phyloP scores from a whole-genome alignment of 2,888 invertebrate genomes.

The Ramazzottius varieornatus region DNA sequence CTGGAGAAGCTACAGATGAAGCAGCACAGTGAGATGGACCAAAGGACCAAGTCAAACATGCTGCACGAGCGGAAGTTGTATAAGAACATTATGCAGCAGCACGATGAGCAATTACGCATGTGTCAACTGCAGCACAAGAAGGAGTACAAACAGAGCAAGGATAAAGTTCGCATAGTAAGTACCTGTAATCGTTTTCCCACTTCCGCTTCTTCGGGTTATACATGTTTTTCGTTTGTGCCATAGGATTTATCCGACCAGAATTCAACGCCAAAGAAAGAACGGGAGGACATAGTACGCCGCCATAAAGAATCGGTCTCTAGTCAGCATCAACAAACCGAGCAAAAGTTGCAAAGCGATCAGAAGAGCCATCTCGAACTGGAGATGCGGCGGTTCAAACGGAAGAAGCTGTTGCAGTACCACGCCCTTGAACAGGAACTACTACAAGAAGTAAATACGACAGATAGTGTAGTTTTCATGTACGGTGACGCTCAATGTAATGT shows the following conservation, averaged over 20 bases:
- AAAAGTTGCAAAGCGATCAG: conserved; percentile 57
- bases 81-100: conserved; percentile 62
- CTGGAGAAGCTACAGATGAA: conserved; percentile 55
- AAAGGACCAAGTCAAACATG: conserved; percentile 46
- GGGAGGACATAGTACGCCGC: conserved; percentile 16
- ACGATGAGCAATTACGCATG: conserved; percentile 69
- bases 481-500: no score
- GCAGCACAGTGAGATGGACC: conserved; percentile 28
- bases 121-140: conserved; percentile 76
- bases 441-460: conserved; percentile 61
- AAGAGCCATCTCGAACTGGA: conserved; percentile 71
- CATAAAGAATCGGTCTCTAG: neutral
- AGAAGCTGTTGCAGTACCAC: conserved; percentile 58
- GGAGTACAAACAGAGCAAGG: conserved; percentile 78
- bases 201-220: neutral
- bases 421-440: conserved; percentile 68
- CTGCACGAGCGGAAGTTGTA: conserved; percentile 69
- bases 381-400: conserved; percentile 65
- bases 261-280: conserved; percentile 17
- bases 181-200: conserved; percentile 9
- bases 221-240: neutral
- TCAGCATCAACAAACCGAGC: conserved; percentile 57
- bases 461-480: no score
- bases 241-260: conserved; percentile 13
- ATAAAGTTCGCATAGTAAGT: conserved; percentile 50